Base-by-base conservation (phyloP, 2,888 invertebrate genomes). In the Acrobasis consociella region DNA sequence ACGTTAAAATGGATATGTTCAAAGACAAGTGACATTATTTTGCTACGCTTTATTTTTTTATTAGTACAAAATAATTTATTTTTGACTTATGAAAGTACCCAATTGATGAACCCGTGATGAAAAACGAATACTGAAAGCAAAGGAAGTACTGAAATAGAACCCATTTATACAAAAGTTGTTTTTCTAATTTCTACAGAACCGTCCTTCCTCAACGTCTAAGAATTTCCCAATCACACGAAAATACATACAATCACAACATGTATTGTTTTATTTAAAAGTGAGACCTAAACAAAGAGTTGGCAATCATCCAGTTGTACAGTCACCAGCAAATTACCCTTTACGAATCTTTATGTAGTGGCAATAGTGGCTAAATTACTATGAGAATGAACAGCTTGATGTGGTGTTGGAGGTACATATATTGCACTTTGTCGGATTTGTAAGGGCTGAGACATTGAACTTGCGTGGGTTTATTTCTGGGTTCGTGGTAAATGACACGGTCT, bases 231-330 rank as follows among this genome's bases (percentile, higher is more conserved):
- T 46, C 46, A 5, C 38, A 15, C 38, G 31, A 58, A 46, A 46
- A 46, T 46, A 17, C 16, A n/a, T n/a, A n/a, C n/a, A n/a, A n/a
- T 10, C 42, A 58, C 22, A 46, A 39, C 13, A n/a, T n/a, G 22
- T 22, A 49, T 46, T 58, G 58, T 58, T 58, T 42, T 17, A 56
- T 46, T 13, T 31, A 49, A 58, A 58, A 58, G 17, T 58, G 56
- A 58, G 39, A 56, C n/a, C 49, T 58, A 58, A 58, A 58, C 58
- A 58, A 58, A 58, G 49, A 22, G 49, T 58, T 58, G 58, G 58
- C 58, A 22, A 15, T 5, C 9, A 1, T 58, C 58, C 58, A 58
- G 31, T 3, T 11, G 17, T 13, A 39, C 13, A 49, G 15, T 11
- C 16, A 49, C 10, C 46, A 7, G n/a, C 2, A 46, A 13, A 13